Evolutionary conservation across 53 echinoderm and acorn worm genomes (phyloP).

Genomic region (Holothuria scabra): DNA sequence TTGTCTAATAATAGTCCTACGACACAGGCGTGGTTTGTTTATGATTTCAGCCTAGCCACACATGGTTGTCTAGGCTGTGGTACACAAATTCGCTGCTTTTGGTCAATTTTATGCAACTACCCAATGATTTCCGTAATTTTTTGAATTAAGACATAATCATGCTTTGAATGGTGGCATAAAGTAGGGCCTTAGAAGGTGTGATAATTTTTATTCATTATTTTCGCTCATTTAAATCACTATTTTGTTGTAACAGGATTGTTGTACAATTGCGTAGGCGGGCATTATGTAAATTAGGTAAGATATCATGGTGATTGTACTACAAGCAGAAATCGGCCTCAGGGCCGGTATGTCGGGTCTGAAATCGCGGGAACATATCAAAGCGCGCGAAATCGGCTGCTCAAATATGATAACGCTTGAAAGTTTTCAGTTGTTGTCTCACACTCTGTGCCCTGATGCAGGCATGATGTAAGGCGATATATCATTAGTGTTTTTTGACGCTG

Average conservation of each 20-base stretch:
- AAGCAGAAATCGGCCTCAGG: background rate
- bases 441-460: no score
- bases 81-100: no score
- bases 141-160: no score
- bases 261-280: constrained; percentile 68
- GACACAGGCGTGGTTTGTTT: constrained; percentile 53
- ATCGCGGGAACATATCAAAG: constrained; percentile 16
- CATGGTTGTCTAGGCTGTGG: constrained; percentile 25
- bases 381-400: constrained; percentile 22
- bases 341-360: background rate
- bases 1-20: no score
- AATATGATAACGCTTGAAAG: no score
- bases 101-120: no score
- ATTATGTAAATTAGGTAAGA: constrained; percentile 57
- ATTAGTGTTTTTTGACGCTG: no score
- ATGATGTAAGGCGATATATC: no score
- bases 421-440: no score
- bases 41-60: constrained; percentile 18
- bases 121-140: no score
- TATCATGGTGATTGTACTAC: background rate
- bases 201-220: background rate
- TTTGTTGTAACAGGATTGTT: constrained; percentile 74
- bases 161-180: no score
- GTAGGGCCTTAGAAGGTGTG: background rate
- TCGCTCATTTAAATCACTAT: constrained; percentile 3